Evolutionary conservation across 2,888 invertebrate genomes (phyloP).

Genomic region (Exephanes ischioxanthus): DNA sequence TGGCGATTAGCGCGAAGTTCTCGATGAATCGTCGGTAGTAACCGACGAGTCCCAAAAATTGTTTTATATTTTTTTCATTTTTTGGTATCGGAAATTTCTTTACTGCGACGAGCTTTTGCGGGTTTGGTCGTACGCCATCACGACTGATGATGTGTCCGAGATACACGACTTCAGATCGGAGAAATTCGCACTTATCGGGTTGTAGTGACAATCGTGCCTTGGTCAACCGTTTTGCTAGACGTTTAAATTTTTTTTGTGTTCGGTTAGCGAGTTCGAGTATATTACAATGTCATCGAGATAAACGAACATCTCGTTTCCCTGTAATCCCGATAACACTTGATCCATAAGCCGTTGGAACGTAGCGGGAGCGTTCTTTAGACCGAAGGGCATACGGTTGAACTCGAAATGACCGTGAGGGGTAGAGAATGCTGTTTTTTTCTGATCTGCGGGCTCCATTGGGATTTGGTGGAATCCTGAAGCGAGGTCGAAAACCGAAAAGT

Average conservation of each 20-base stretch:
- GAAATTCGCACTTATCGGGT: too few relatives aligned
- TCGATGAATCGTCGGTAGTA: conserved; percentile 73
- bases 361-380: too few relatives aligned
- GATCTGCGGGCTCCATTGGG: conserved; percentile 32
- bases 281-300: too few relatives aligned
- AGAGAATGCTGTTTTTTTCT: too few relatives aligned
- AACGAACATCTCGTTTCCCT: not conserved
- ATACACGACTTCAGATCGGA: too few relatives aligned
- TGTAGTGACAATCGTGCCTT: not conserved
- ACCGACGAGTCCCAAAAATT: conserved; percentile 64
- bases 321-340: not conserved
- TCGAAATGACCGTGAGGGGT: conserved; percentile 28
- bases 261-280: not conserved
- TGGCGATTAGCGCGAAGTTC: conserved; percentile 69
- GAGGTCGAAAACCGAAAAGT: conserved; percentile 41
- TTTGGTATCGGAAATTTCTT: conserved; percentile 46
- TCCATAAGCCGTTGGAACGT: conserved; percentile 1
- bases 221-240: not conserved
- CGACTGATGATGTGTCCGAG: not conserved
- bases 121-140: conserved; percentile 70
- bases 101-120: conserved; percentile 68
- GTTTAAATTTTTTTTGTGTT: not conserved
- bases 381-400: conserved; percentile 30
- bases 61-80: conserved; percentile 65
- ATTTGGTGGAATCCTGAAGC: too few relatives aligned